Conservation (phyloP, 2,113 vertebrate genomes). For the Emydura subglobosa region DNA sequence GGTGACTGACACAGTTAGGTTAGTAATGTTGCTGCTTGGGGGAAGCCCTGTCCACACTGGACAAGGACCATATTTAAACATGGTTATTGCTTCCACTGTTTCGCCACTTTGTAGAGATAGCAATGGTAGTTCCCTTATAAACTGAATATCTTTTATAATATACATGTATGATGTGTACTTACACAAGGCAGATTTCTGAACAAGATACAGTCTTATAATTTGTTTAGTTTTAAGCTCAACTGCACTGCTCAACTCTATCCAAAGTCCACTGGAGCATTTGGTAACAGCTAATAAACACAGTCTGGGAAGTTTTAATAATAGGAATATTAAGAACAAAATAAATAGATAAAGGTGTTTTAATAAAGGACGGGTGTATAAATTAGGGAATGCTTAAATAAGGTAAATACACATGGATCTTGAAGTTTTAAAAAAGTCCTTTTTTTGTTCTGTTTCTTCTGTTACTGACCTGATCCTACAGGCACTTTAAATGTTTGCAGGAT, state of each 20-base stretch:
- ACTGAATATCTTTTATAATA: neutral
- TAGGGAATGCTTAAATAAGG: neutral
- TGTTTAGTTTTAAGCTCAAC: neutral
- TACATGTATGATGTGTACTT: neutral
- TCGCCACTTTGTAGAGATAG: neutral
- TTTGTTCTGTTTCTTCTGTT: neutral
- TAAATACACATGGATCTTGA: neutral
- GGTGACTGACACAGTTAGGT: neutral
- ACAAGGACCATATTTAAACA: neutral
- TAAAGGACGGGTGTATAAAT: neutral
- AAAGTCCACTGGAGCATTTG: neutral
- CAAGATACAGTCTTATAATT: neutral
- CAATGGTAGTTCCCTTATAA: neutral
- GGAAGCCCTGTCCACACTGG: neutral
- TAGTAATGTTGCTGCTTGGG: neutral
- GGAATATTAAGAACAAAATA: neutral
- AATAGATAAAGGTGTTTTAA: neutral
- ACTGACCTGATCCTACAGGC: neutral
- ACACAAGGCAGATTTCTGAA: neutral
- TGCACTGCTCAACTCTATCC: neutral
- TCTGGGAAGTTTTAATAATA: neutral
- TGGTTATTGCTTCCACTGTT: neutral
- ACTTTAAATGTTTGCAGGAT: accelerated
- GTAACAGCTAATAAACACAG: neutral
- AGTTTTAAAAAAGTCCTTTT: neutral